A percentile compares a stretch with the other conserved stretches of the same genome.
phyloP scores from a whole-genome alignment of 2,113 vertebrate genomes.

The Vimba vimba region DNA sequence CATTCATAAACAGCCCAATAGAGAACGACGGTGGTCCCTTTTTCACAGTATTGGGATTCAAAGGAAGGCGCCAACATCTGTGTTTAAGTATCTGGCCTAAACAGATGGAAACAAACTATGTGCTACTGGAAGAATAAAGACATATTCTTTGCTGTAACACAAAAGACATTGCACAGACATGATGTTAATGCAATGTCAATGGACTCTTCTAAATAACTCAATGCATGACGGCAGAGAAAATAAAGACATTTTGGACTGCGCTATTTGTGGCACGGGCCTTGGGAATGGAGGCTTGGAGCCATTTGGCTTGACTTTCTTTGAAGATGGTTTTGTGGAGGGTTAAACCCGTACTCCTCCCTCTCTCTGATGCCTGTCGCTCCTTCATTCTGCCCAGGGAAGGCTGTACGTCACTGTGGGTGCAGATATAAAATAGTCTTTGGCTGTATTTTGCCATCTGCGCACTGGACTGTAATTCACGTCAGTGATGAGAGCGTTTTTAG shows the following conservation, averaged over 20 bases:
- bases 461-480: conserved; percentile 7
- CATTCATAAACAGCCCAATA: conserved; percentile 24
- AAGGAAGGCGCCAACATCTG: conserved; percentile 48
- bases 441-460: conserved; percentile 24
- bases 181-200: conserved; percentile 37
- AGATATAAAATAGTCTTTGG: conserved; percentile 52
- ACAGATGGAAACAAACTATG: conserved; percentile 23
- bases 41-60: conserved; percentile 21
- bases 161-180: conserved; percentile 8
- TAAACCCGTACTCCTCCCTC: conserved; percentile 50
- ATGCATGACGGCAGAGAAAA: conserved; percentile 36
- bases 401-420: conserved; percentile 53
- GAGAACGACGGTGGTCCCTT: conserved; percentile 18
- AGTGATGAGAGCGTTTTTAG: conserved; percentile 12
- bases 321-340: conserved; percentile 55
- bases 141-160: conserved; percentile 11
- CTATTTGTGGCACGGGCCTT: conserved; percentile 45
- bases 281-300: conserved; percentile 34
- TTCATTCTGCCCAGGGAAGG: conserved; percentile 47
- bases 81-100: conserved; percentile 51
- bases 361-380: conserved; percentile 47
- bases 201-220: conserved; percentile 40
- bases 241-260: conserved; percentile 25
- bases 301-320: conserved; percentile 48
- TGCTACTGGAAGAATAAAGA: conserved; percentile 42